Evolutionary conservation across 2,113 vertebrate genomes (phyloP).

Genomic region (Willisornis vidua): DNA sequence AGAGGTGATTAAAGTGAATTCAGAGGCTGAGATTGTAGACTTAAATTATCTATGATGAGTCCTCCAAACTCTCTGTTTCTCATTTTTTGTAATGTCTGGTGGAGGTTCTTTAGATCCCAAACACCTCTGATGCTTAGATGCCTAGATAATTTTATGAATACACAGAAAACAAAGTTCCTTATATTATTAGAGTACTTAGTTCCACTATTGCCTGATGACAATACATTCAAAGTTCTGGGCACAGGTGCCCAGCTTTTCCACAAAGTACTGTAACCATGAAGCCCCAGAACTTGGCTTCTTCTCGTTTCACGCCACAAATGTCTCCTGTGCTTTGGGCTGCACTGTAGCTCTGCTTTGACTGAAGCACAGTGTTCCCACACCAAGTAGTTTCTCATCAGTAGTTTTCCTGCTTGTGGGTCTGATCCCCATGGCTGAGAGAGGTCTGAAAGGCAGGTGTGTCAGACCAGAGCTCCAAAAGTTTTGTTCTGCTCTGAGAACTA

Average conservation of each 20-base stretch:
- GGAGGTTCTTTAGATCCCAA: neutral
- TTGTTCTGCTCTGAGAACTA: neutral
- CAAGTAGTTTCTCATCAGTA: neutral
- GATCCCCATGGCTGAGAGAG: neutral
- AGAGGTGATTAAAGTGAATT: neutral
- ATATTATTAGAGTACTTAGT: neutral
- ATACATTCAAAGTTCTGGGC: neutral
- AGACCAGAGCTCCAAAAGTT: neutral
- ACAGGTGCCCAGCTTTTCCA: neutral
- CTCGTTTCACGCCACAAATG: neutral
- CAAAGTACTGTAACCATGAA: neutral
- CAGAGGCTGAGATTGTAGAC: neutral
- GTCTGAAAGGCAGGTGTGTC: neutral
- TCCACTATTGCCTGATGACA: neutral
- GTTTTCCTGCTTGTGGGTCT: neutral
- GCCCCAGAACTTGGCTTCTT: neutral
- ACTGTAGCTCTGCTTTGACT: neutral
- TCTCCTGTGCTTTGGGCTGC: neutral
- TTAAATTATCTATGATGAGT: neutral
- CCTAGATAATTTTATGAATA: neutral
- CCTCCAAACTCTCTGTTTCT: neutral
- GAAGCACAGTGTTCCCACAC: neutral
- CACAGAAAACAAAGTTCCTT: neutral
- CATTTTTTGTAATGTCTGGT: neutral
- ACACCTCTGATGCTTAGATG: neutral